These are phyloP conservation scores for Hiodon alosoides DNA, from an alignment of 2,113 vertebrate species.

Conservation along the genomic window DNA sequence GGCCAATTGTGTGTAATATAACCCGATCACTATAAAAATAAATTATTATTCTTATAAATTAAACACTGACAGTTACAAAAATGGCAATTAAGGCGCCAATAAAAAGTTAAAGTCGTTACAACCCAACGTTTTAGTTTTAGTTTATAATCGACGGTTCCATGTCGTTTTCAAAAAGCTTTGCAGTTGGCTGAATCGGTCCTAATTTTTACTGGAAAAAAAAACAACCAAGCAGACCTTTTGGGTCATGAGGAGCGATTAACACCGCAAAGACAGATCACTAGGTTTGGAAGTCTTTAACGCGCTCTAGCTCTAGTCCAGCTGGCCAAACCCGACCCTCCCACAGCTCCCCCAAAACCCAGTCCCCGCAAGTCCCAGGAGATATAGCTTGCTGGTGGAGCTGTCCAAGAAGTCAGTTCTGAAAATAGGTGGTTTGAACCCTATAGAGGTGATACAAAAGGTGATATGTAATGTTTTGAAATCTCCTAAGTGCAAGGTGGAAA, in stretches of 20 bases:
- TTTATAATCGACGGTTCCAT: no score
- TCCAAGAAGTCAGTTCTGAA: not conserved
- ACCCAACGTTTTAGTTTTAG: no score
- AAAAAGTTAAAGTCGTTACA: no score
- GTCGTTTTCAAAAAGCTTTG: no score
- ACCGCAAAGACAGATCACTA: not conserved
- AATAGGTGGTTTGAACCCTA: not conserved
- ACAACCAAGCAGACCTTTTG: not conserved
- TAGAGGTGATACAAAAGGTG: not conserved
- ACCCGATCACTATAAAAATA: no score
- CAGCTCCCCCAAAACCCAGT: not conserved
- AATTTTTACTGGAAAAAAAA: not conserved
- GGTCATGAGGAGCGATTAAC: not conserved
- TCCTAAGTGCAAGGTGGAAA: not conserved
- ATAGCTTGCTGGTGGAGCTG: not conserved
- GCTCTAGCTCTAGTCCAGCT: not conserved
- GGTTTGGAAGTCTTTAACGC: not conserved
- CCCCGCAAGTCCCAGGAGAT: not conserved
- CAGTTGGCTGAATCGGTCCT: no score
- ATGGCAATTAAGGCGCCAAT: no score
- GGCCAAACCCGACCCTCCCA: not conserved
- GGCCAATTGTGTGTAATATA: no score
- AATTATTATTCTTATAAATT: no score
- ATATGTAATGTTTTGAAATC: not conserved
- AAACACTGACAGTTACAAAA: no score